Evolutionary conservation across 2,888 invertebrate genomes (phyloP), one percentile per base, ranked within the genome.

Genomic region (Venusia cambrica): DNA sequence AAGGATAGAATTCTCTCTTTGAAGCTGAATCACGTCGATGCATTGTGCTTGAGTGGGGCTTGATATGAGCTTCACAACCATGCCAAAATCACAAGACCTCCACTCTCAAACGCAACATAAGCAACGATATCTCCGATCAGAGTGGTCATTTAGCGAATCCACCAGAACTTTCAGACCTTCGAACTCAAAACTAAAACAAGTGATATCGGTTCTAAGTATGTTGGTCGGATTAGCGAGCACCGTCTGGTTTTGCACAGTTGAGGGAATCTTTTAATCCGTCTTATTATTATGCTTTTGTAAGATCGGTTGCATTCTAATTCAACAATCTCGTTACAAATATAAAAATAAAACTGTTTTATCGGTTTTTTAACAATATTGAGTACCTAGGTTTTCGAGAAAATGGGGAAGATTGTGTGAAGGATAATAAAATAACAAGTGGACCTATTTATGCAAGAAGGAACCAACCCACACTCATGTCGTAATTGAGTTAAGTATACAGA

Each of bases 261-360:
- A 67, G 62, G 38, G 63, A 68, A 55, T 62, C 73, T 69, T 76
- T 74, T 75, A 73, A 73, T 69, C 69, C 40, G 46, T 48, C 52
- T 38, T 31, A 50, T 32, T 47, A 42, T 47, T 46, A 52, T 45
- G 51, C 50, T 62, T 56, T 58, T 51, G 33, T 29, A 28, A 45
- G 36, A 37, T 34, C 26, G 25, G 21, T 25, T 39, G 33, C 29
- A 34, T 30, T 29, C 19, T 24, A 6, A 21, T 13, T 26, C 27
- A 2, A 22, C 16, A 11, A 16, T 3, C 13, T 18, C 20, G 2
- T 13, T 16, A 29, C 9, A 16, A 11, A 7, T n/a, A 8, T n/a
- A 10, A 27, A n/a, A n/a, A n/a, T n/a, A n/a, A n/a, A n/a, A n/a
- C n/a, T n/a, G n/a, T n/a, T n/a, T n/a, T n/a, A n/a, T n/a, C n/a